Percentiles rank a stretch among this genome's conserved stretches.
Evolutionary conservation across 1,140 invertebrate species (phyloP).

Genomic region (Scylla paramamosain): DNA sequence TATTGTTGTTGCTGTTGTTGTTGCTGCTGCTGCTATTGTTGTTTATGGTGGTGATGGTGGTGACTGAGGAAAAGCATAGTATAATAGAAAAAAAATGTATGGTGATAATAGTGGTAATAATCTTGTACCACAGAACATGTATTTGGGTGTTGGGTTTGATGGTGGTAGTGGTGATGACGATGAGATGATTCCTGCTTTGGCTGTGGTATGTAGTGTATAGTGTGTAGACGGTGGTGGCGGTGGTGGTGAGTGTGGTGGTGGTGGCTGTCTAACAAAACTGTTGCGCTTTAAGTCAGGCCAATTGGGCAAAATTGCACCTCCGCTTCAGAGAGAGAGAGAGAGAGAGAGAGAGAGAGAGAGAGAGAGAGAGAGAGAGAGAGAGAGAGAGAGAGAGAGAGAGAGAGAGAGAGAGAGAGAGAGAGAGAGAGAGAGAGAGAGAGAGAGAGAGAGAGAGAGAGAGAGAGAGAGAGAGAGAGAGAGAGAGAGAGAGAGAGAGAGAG

Average conservation of each 20-base stretch:
- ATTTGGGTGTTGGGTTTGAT: background rate
- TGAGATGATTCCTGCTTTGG: background rate
- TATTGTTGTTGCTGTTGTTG: too few species aligned
- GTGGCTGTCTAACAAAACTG: background rate
- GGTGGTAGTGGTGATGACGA: background rate
- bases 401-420: too few species aligned
- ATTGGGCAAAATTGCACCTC: slow-evolving; percentile 1
- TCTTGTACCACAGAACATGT: background rate
- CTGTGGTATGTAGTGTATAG: background rate
- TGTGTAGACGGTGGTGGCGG: background rate
- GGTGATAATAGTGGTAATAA: background rate
- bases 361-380: too few species aligned
- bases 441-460: background rate
- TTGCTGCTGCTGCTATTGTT: too few species aligned
- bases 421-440: background rate
- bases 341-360: too few species aligned
- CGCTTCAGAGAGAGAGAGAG: background rate
- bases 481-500: too few species aligned
- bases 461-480: background rate
- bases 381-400: too few species aligned
- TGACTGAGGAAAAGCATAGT: too few species aligned
- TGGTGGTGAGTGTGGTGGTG: background rate
- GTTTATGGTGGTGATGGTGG: background rate
- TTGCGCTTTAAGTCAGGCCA: background rate
- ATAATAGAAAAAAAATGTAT: background rate